These are phyloP conservation scores for Hemiscyllium ocellatum DNA, from an alignment of 2,113 vertebrate genomes.

Conservation along the genomic window DNA sequence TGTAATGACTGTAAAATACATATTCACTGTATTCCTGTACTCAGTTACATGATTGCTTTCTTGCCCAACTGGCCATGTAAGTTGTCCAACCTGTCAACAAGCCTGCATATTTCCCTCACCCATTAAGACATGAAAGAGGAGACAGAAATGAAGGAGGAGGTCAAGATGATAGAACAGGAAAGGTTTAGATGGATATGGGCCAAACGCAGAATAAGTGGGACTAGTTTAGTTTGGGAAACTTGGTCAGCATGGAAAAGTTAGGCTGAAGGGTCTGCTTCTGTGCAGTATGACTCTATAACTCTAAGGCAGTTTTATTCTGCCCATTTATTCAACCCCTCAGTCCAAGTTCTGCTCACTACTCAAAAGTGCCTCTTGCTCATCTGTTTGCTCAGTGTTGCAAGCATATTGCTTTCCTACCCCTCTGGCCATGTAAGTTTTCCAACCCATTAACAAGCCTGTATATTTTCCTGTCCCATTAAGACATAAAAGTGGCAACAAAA, in stretches of 20 bases:
- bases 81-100: background rate
- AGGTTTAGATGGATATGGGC: no score
- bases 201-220: no score
- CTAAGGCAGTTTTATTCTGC: no score
- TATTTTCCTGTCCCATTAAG: background rate
- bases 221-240: no score
- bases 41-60: no score
- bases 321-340: background rate
- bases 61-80: background rate
- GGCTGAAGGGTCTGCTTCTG: no score
- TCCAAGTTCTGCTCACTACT: background rate
- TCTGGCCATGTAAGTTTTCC: background rate
- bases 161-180: background rate
- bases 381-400: background rate
- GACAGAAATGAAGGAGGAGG: background rate
- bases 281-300: no score
- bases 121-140: background rate
- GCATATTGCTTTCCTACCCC: background rate
- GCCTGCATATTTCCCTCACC: background rate
- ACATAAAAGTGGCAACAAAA: background rate
- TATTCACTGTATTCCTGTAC: no score
- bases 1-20: no score
- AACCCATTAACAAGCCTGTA: background rate
- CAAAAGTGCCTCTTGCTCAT: background rate
- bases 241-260: no score